phyloP scores from a whole-genome alignment of 2,797 vertebrate genomes.

The Bryconaethiops microstoma region DNA sequence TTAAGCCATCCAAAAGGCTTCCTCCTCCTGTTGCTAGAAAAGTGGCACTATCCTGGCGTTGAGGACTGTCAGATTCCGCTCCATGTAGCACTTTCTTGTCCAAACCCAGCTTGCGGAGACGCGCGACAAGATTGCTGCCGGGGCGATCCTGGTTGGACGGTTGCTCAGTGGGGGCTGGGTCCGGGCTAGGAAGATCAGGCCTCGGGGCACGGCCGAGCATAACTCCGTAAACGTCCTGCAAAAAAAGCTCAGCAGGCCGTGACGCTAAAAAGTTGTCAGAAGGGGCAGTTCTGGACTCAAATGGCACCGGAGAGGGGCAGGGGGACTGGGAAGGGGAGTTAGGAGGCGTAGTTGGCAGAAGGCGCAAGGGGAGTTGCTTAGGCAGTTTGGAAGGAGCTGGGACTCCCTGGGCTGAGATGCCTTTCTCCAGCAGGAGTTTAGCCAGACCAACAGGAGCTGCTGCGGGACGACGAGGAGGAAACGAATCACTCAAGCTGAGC shows the following conservation, averaged over 20 bases:
- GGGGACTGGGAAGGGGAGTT: constrained; percentile 87
- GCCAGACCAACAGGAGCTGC: constrained; percentile 81
- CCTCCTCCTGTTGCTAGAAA: constrained; percentile 85
- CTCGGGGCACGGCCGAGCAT: constrained; percentile 76
- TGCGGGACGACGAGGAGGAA: constrained; percentile 77
- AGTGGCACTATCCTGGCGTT: constrained; percentile 78
- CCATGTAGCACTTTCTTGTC: constrained; percentile 78
- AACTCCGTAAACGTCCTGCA: constrained; percentile 91
- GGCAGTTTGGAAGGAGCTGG: constrained; percentile 63
- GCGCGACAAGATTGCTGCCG: constrained; percentile 85
- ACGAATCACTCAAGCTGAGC: constrained; percentile 84
- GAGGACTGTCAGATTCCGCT: constrained; percentile 59
- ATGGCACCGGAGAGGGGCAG: constrained; percentile 77
- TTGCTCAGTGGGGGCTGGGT: constrained; percentile 39
- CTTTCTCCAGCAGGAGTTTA: constrained; percentile 88
- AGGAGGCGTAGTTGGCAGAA: constrained; percentile 85
- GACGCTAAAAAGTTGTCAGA: constrained; percentile 93
- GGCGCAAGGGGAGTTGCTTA: constrained; percentile 54
- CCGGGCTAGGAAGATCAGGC: constrained; percentile 75
- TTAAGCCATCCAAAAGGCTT: constrained; percentile 87
- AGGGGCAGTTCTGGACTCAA: constrained; percentile 74
- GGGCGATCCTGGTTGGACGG: constrained; percentile 56
- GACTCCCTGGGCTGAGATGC: constrained; percentile 92
- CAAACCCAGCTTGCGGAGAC: constrained; percentile 89
- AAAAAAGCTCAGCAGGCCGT: constrained; percentile 91